Evolutionary conservation across 2,797 vertebrate species (phyloP).

Genomic region (Novumbra hubbsi): DNA sequence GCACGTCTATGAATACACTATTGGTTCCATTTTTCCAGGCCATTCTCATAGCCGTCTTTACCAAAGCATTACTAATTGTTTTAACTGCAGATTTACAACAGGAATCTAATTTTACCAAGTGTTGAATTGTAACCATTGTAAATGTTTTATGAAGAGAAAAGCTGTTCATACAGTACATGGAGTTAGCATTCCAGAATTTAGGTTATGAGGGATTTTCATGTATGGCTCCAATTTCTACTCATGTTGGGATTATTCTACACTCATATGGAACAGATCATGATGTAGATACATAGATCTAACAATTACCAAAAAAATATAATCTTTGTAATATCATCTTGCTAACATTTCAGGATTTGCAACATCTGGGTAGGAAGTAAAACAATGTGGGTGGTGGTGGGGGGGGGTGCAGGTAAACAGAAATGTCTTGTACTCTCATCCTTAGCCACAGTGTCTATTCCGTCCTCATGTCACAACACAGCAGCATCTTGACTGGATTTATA

Average conservation of each 20-base stretch:
- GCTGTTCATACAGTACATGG: background rate
- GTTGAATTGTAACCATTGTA: background rate
- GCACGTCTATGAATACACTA: too few species aligned
- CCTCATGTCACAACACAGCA: background rate
- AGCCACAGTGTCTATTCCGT: too few species aligned
- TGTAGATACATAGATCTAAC: too few species aligned
- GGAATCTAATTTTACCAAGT: background rate
- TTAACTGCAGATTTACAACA: too few species aligned
- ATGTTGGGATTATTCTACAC: constrained; percentile 8
- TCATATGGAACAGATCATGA: constrained; percentile 5
- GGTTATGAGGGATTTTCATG: background rate
- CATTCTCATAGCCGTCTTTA: too few species aligned
- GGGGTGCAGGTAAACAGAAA: background rate
- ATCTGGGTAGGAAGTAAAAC: background rate
- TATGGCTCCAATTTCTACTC: background rate
- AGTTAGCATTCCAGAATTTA: background rate
- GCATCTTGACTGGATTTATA: background rate
- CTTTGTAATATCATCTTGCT: background rate
- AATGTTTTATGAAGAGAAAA: background rate
- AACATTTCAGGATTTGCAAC: background rate
- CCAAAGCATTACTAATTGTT: too few species aligned
- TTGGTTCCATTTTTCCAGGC: too few species aligned
- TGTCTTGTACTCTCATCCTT: background rate
- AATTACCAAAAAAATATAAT: background rate
- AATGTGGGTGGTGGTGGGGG: too few species aligned